Evolutionary conservation across 2,113 vertebrate genomes (phyloP).

Genomic region (Paramormyrops kingsleyae): DNA sequence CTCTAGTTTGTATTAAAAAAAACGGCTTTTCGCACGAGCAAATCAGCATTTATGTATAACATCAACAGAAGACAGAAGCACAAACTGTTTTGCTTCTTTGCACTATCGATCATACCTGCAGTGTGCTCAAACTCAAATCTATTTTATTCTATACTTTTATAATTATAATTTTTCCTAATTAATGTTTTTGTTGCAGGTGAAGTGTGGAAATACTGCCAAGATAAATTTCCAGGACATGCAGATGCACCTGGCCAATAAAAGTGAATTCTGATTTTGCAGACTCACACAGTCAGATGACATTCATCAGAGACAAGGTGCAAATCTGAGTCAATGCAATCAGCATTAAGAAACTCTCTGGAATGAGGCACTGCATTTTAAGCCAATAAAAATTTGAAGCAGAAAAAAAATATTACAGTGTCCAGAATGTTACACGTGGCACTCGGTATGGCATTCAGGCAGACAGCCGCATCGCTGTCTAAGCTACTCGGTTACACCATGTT

Average conservation of each 20-base stretch:
- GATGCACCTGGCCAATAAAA: not conserved
- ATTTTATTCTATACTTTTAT: not conserved
- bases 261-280: not conserved
- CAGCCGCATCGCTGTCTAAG: not conserved
- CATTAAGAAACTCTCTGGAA: not conserved
- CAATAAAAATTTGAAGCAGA: not conserved
- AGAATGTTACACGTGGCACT: not conserved
- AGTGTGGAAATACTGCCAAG: not conserved
- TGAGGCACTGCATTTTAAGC: not conserved
- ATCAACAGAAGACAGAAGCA: not conserved
- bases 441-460: not conserved
- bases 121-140: not conserved
- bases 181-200: not conserved
- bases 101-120: not conserved
- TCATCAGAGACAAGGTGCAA: not conserved
- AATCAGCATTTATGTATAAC: not conserved
- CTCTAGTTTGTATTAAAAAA: conserved; percentile 14
- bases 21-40: not conserved
- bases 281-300: not conserved
- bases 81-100: not conserved
- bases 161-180: not conserved
- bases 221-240: not conserved
- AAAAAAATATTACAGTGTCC: not conserved
- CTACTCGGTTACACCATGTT: not conserved
- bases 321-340: not conserved